Base-by-base conservation (phyloP, 2,797 vertebrate genomes). In the Rhinichthys osculus region DNA sequence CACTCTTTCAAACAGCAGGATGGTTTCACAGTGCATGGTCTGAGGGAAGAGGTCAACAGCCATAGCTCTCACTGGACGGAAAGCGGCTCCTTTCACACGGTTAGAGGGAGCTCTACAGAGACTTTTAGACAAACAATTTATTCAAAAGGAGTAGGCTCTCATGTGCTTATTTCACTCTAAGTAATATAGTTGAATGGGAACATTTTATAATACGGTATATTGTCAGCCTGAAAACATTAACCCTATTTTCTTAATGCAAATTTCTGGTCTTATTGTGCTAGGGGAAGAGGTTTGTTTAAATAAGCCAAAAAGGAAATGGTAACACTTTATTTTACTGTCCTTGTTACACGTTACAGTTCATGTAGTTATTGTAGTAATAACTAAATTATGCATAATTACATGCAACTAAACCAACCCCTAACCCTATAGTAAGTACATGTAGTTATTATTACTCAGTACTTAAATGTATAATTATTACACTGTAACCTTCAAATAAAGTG, bases 1-100 rank as follows among this genome's bases (percentile, higher is more conserved):
- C 23, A 96, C 92, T 83, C 98, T 96, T 90, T 99, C 97, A 13
- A 99, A 95, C 87, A 98, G 91, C 87, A 99, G 92, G 1, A 99
- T 95, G 86, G 97, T 93, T 93, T 99, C 98, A 0, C 97, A 97
- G 19, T 99, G 97, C 78, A 95, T 94, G 11, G 98, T 99, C 91
- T 99, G 98, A 2, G 98, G 98, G 90, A 99, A 99, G 71, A 99
- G 95, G 88, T 99, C 98, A 91, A 99, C 97, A 0, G 98, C 96
- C 94, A 97, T 89, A 0, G 97, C 97, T 91, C 94, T 94, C 5
- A 97, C 85, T 0, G 98, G 98, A 7, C 95, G 96, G 94, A 99
- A 99, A 0, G 97, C 94, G 0, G 92, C 91, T 54, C 98, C 98
- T 16, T 94, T 97, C 6, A 99, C 98, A 7, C 98, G 94, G 90